These are phyloP conservation scores for Lycaena phlaeas DNA, from an alignment of 2,888 invertebrate genomes.

Conservation along the genomic window DNA sequence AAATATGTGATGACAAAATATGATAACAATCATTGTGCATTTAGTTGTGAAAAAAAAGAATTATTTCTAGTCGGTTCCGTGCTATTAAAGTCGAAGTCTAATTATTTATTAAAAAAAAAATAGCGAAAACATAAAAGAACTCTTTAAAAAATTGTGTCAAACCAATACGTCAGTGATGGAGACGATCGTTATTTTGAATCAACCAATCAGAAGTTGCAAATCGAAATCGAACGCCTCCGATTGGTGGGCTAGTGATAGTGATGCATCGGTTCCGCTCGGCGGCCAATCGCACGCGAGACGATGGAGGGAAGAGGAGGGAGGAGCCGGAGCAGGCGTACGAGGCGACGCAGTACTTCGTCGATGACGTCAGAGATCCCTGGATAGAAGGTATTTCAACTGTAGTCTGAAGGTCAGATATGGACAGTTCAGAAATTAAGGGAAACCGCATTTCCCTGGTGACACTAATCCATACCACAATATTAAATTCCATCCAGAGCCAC, in stretches of 20 bases:
- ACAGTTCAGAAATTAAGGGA: neutral
- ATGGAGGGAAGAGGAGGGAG: conserved; percentile 10
- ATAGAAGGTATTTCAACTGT: conserved; percentile 28
- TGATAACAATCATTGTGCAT: too few species aligned
- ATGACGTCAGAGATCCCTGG: conserved; percentile 76
- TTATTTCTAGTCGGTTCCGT: too few species aligned
- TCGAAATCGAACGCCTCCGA: conserved; percentile 5
- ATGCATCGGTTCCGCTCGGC: conserved; percentile 30
- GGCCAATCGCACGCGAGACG: conserved; percentile 21
- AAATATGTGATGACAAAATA: too few species aligned
- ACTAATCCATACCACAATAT: too few species aligned
- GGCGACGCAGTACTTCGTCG: conserved; percentile 79
- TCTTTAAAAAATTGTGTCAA: neutral
- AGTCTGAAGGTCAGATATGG: neutral
- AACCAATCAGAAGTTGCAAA: conserved; percentile 3
- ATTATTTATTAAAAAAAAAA: too few species aligned
- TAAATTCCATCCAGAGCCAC: too few species aligned
- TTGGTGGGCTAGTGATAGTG: conserved; percentile 18
- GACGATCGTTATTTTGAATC: neutral
- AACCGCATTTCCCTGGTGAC: too few species aligned
- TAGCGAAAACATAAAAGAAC: too few species aligned
- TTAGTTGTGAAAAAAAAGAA: too few species aligned
- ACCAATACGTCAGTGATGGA: neutral
- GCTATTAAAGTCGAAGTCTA: too few species aligned
- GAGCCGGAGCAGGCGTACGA: conserved; percentile 77